Evolutionary conservation across 2,113 vertebrate species (phyloP).

Genomic region (Cyanocitta stelleri): DNA sequence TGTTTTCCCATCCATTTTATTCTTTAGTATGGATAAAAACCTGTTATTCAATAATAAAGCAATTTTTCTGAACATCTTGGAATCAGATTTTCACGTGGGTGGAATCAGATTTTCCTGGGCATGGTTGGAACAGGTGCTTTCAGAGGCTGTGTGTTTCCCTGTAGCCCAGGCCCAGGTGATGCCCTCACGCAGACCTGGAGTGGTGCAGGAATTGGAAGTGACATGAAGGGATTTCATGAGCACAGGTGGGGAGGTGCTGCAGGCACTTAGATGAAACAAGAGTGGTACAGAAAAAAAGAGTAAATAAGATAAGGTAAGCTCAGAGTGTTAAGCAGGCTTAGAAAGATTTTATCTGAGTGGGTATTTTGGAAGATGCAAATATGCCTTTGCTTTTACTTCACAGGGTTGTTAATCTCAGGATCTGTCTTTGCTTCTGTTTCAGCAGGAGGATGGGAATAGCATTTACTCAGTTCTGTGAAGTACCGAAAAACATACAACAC

Average conservation of each 20-base stretch:
- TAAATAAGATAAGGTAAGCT: background rate
- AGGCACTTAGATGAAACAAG: background rate
- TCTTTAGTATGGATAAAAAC: background rate
- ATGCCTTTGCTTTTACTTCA: background rate
- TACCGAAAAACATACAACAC: background rate
- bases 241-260: background rate
- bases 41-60: background rate
- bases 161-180: background rate
- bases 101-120: background rate
- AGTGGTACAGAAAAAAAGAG: background rate
- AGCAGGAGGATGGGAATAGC: background rate
- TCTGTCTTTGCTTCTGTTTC: background rate
- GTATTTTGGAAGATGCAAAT: background rate
- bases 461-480: background rate
- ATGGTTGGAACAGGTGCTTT: fast-evolving
- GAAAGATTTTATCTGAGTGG: background rate
- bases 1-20: background rate
- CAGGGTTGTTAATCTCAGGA: background rate
- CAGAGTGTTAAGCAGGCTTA: background rate
- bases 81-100: fast-evolving
- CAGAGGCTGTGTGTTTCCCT: fast-evolving
- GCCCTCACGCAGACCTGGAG: background rate
- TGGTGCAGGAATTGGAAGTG: background rate
- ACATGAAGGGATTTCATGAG: background rate
- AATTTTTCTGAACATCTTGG: background rate